Conservation (phyloP, 2,888 invertebrate genomes). For the Dexiosoma caninum region DNA sequence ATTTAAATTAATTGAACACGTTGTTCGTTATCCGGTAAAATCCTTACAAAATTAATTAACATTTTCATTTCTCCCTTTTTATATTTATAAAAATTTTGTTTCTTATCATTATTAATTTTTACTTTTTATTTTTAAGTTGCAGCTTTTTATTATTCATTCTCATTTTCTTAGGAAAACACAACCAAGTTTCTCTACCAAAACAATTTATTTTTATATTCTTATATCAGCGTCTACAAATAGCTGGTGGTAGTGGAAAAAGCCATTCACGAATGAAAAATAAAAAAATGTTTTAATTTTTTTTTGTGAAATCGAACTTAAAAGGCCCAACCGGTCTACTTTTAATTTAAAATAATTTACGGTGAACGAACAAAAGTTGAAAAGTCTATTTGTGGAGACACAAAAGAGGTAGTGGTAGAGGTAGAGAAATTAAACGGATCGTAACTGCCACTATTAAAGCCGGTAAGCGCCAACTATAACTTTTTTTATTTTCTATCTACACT, state of each 20-base stretch:
- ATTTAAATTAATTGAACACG: no score
- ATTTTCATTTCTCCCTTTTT: no score
- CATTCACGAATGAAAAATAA: constrained; percentile 12
- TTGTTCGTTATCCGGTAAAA: no score
- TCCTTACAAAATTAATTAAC: no score
- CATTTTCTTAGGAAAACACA: not conserved
- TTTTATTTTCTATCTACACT: not conserved
- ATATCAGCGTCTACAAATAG: not conserved
- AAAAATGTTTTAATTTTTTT: no score
- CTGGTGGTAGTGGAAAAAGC: not conserved
- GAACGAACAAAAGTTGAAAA: constrained; percentile 51
- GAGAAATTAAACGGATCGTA: constrained; percentile 23
- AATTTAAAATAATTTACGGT: constrained; percentile 43
- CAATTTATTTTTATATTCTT: not conserved
- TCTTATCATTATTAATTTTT: no score
- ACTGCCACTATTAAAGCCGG: constrained; percentile 50
- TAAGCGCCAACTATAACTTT: constrained; percentile 40
- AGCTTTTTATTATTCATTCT: constrained; percentile 1
- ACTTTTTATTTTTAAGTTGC: no score
- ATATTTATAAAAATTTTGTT: no score
- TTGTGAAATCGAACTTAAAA: constrained; percentile 2
- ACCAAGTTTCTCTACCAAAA: not conserved
- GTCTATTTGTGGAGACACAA: constrained; percentile 5
- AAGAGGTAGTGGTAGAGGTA: not conserved
- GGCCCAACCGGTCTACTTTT: constrained; percentile 40